Evolutionary conservation across 2,797 vertebrate species (phyloP).

Genomic region (Lacerta agilis): DNA sequence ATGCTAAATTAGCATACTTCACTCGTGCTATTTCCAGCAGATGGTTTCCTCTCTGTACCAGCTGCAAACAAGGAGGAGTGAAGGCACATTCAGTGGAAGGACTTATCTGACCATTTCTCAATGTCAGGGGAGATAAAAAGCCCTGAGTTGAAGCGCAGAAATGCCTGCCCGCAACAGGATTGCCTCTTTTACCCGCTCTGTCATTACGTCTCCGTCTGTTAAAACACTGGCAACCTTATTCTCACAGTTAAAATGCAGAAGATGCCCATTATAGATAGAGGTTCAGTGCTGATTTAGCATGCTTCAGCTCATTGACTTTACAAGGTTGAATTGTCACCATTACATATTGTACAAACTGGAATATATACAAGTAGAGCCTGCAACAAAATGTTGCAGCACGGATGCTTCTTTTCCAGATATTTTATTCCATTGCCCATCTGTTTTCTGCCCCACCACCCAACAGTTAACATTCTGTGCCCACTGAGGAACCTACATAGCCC

Average conservation of each 20-base stretch:
- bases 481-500: no score
- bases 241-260: background rate
- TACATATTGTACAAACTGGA: background rate
- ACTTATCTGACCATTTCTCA: conserved; percentile 16
- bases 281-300: background rate
- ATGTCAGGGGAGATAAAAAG: background rate
- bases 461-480: no score
- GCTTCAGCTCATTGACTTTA: background rate
- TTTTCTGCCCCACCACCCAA: no score
- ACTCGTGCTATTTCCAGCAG: conserved; percentile 13
- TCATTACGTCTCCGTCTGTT: background rate
- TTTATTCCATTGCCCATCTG: no score
- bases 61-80: background rate
- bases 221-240: background rate
- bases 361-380: background rate
- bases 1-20: conserved; percentile 27
- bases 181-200: background rate
- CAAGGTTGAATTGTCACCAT: background rate
- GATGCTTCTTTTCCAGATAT: no score
- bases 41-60: background rate
- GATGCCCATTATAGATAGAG: background rate
- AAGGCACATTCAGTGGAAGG: background rate
- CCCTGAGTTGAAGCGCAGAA: background rate
- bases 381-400: background rate
- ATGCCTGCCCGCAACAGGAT: background rate